Percentiles rank a stretch among this genome's conserved stretches.
Conservation (phyloP, 2,888 invertebrate genomes). For the Lithophane semibrunnea region DNA sequence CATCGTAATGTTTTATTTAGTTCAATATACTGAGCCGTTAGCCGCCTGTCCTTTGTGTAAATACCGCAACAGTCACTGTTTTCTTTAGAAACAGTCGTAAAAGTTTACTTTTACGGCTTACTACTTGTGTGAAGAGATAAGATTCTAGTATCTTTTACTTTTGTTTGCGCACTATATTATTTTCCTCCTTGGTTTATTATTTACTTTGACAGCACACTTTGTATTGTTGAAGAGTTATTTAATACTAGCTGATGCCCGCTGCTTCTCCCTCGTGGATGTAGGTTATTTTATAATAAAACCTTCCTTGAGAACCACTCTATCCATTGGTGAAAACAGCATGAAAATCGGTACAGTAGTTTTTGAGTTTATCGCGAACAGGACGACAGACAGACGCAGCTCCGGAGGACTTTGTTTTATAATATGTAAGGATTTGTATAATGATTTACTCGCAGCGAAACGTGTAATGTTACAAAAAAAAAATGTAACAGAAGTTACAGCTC, state of each 20-base stretch:
- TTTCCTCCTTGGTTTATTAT: conserved; percentile 31
- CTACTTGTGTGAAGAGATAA: conserved; percentile 63
- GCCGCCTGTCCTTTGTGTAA: conserved; percentile 51
- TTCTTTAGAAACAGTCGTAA: conserved; percentile 63
- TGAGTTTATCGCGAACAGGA: too few species aligned
- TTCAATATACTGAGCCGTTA: conserved; percentile 39
- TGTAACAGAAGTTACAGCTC: neutral
- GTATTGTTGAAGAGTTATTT: conserved; percentile 4
- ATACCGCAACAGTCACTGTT: conserved; percentile 51
- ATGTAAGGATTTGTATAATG: too few species aligned
- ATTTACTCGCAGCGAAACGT: conserved; percentile 3
- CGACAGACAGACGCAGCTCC: too few species aligned
- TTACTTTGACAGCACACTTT: conserved; percentile 26
- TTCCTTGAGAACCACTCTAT: too few species aligned
- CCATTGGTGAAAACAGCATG: too few species aligned
- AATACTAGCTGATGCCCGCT: too few species aligned
- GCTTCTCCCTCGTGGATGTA: too few species aligned
- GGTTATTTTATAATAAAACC: too few species aligned
- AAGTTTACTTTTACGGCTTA: conserved; percentile 58
- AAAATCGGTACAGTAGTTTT: too few species aligned
- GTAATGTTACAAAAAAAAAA: neutral
- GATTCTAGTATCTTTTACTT: conserved; percentile 45
- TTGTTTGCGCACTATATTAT: conserved; percentile 52
- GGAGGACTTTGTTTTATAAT: too few species aligned
- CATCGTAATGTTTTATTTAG: conserved; percentile 42